Percentiles rank a stretch among this genome's conserved stretches.
phyloP scores from a whole-genome alignment of 2,888 invertebrate genomes.

The Luffia ferchaultella region DNA sequence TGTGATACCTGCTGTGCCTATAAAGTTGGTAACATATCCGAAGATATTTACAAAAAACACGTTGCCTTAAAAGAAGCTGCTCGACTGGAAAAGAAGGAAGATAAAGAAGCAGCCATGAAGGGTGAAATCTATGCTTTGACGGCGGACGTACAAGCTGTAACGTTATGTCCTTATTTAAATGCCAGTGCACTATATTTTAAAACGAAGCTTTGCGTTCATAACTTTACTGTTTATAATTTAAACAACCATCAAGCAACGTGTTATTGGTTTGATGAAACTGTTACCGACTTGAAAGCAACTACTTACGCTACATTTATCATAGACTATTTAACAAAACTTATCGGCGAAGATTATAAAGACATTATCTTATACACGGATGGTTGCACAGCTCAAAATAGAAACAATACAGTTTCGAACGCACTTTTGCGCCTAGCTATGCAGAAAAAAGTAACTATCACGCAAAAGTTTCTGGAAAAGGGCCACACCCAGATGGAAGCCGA shows the following conservation, averaged over 20 bases:
- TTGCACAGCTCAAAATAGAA: conserved; percentile 7
- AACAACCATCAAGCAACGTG: conserved; percentile 10
- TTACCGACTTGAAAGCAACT: conserved; percentile 8
- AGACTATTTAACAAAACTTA: no score
- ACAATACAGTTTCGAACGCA: conserved; percentile 19
- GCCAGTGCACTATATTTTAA: conserved; percentile 10
- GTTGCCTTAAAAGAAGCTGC: conserved; percentile 6
- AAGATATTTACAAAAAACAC: conserved; percentile 6
- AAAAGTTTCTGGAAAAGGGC: conserved; percentile 12
- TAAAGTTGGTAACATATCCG: conserved; percentile 8
- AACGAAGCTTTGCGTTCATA: conserved; percentile 7
- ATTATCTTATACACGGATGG: conserved; percentile 6
- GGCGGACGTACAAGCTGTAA: conserved; percentile 5
- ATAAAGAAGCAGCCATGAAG: conserved; percentile 5
- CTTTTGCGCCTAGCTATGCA: conserved; percentile 16
- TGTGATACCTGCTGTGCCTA: conserved; percentile 10
- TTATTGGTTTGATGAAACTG: conserved; percentile 14
- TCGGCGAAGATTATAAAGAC: no score
- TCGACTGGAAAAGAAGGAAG: conserved; percentile 7
- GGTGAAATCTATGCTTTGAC: background rate
- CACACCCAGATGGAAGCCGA: conserved; percentile 22
- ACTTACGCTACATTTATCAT: conserved; percentile 11
- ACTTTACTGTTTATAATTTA: conserved; percentile 10
- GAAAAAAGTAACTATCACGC: conserved; percentile 12
- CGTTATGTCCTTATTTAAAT: conserved; percentile 9